Base-by-base conservation (phyloP, 2,113 vertebrate genomes). In the Paratilapia polleni region DNA sequence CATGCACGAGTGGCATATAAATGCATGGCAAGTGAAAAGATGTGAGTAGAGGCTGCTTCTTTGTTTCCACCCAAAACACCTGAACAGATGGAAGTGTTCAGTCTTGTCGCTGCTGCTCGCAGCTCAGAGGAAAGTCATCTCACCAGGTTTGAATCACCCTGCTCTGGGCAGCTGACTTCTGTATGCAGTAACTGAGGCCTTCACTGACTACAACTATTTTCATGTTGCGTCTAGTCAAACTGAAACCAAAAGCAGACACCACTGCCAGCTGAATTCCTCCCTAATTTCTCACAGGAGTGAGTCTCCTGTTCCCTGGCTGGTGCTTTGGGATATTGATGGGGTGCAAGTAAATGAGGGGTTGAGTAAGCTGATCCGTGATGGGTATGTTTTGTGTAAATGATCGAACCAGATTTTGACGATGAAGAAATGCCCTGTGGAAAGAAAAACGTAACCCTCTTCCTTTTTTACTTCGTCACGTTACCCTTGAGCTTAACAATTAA, bases 311-410 rank as follows among this genome's bases (percentile, higher is more conserved):
- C 77, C 77, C 75, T 6, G 59, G 60, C 9, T 1, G 20, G 15
- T 24, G 58, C 47, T 77, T 15, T 31, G 61, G 63, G 83, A 11
- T 88, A 90, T 88, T 85, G 88, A 87, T 70, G 62, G 87, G 83
- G 57, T 60, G 49, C 28, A 31, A 63, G 54, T 9, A 52, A 62
- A 59, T 11, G 54, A 6, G 54, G 28, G 63, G 11, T 36, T 36
- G 52, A 64, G 66, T 74, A 66, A 61, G 49, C 85, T 11, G 66
- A 12, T 62, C 41, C 3, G 62, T 59, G 24, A 81, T 54, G 20
- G 4, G 1, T 17, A 76, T 47, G 57, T 75, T 78, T 54, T 60
- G 38, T 22, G 1, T 49, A 58, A 22, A 52, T 56, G 59, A 82
- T 34, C 0, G 57, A 19, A 12, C 14, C 62, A 59, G 57, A 70